Base-by-base conservation (phyloP, 2,888 invertebrate genomes). In the Diploptera punctata region DNA sequence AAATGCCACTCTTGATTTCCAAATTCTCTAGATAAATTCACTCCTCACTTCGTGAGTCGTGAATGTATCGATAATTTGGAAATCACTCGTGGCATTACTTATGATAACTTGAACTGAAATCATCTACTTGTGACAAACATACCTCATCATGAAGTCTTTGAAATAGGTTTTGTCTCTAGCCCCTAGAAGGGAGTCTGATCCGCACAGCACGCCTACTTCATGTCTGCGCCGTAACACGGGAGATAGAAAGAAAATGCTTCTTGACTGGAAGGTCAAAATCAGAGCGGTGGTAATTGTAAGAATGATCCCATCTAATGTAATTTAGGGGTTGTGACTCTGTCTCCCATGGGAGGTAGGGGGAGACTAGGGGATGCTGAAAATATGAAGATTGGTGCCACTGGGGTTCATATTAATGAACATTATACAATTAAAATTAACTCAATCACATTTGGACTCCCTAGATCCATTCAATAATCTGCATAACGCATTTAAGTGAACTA, bases 251-350 rank as follows among this genome's bases (percentile, higher is more conserved):
- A 5, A 62, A 29, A 65, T 5, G 44, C n/a, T 16, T 1, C 24
- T 44, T 33, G 62, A 52, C 61, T 24, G 62, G 49, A 52, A 33
- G 62, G n/a, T n/a, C 65, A 62, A 70, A 65, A 65, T 70, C 65
- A 70, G 52, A 38, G 43, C 52, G 70, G 16, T 26, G 18, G 29
- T 49, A 70, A 62, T 65, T 61, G 65, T 7, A n/a, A 65, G 65
- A 65, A 52, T 65, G 70, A 70, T 62, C 38, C 62, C 52, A 47
- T 47, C 21, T 62, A 61, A 70, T 62, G 70, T 62, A 47, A 70
- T 70, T 49, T 61, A 62, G 68, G 68, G 19, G n/a, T n/a, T 18
- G 5, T 54, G n/a, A 21, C 19, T 21, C n/a, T 13, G 52, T 31
- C 33, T 18, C 54, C 54, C 52, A 7, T 21, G 68, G 68, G 54